Conservation (phyloP, 2,888 invertebrate species). For the Poecilus cupreus region DNA sequence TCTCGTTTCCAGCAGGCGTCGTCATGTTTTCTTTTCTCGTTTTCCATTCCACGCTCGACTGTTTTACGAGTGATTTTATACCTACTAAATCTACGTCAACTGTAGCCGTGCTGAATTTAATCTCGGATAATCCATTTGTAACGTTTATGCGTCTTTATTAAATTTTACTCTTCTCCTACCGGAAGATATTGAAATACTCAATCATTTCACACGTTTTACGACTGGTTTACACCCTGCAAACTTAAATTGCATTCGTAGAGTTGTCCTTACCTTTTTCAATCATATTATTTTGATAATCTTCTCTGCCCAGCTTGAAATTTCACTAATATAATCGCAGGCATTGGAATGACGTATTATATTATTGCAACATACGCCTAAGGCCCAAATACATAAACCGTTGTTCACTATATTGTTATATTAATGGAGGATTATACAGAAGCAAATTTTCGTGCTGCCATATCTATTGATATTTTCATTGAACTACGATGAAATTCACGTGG, state of each 20-base stretch:
- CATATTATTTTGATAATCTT: too few relatives aligned
- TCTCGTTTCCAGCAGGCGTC: neutral
- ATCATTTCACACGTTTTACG: constrained; percentile 10
- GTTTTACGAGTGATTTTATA: constrained; percentile 22
- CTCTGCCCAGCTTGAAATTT: too few relatives aligned
- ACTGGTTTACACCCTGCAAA: neutral
- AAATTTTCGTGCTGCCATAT: too few relatives aligned
- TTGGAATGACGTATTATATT: too few relatives aligned
- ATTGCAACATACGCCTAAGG: too few relatives aligned
- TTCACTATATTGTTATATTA: too few relatives aligned
- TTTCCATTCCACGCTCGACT: constrained; percentile 5
- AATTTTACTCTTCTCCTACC: constrained; percentile 6
- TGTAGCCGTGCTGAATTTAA: constrained; percentile 26
- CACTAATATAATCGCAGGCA: too few relatives aligned
- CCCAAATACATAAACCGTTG: too few relatives aligned
- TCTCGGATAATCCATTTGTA: constrained; percentile 43
- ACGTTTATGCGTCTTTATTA: constrained; percentile 41
- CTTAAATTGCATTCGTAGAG: neutral
- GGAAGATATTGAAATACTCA: constrained; percentile 31
- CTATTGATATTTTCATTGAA: too few relatives aligned
- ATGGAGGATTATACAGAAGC: too few relatives aligned
- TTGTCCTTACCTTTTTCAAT: too few relatives aligned
- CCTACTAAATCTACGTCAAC: constrained; percentile 15
- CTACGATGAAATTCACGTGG: too few relatives aligned
- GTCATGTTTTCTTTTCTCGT: constrained; percentile 3